Conservation (phyloP, 2,113 vertebrate genomes). For the Poecile atricapillus region DNA sequence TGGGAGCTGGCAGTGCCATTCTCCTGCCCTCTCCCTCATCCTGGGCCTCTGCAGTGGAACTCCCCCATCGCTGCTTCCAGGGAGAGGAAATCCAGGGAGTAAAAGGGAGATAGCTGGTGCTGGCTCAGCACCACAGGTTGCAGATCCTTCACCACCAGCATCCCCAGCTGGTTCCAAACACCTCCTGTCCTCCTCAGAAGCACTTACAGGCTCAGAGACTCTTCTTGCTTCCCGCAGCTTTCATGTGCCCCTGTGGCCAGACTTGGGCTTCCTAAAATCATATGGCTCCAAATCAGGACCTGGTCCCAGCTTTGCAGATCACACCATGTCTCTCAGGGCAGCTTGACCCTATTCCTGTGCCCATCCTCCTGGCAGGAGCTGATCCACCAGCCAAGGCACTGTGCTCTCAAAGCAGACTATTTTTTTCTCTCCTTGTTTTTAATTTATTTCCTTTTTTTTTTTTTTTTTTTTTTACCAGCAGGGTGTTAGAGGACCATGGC, state of each 20-base stretch:
- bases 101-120: neutral
- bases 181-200: neutral
- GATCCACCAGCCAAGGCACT: neutral
- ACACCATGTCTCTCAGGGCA: neutral
- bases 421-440: neutral
- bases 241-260: neutral
- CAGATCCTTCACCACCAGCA: neutral
- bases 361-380: neutral
- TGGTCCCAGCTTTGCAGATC: neutral
- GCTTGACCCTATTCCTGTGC: neutral
- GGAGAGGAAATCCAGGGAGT: neutral
- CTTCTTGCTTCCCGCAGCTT: neutral
- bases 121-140: neutral
- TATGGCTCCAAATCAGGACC: neutral
- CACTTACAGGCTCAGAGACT: neutral
- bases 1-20: neutral
- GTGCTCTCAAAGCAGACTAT: neutral
- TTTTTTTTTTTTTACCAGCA: neutral
- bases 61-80: neutral
- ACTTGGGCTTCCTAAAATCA: neutral
- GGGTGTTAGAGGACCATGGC: neutral
- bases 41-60: neutral
- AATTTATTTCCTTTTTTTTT: neutral
- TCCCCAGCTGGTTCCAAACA: neutral
- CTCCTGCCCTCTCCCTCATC: neutral